These are phyloP conservation scores for Beroe ovata DNA, from an alignment of 37 sponge, comb jelly and placozoan species.

Conservation along the genomic window DNA sequence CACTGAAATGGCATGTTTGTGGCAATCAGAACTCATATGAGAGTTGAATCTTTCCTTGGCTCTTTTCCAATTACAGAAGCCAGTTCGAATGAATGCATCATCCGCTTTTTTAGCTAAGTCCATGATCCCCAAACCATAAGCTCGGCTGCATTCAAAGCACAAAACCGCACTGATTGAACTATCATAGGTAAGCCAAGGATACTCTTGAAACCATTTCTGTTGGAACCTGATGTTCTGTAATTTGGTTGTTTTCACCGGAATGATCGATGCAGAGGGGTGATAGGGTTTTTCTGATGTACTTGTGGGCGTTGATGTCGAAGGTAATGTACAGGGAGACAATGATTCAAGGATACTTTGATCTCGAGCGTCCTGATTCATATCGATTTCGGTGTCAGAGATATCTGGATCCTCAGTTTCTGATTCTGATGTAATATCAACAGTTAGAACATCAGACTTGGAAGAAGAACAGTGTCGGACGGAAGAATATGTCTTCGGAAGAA, in stretches of 20 bases:
- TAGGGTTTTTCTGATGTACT: background rate
- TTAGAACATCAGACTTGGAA: background rate
- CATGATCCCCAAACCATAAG: conserved; percentile 34
- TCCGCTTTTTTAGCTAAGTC: background rate
- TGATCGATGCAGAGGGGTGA: background rate
- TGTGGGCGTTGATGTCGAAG: background rate
- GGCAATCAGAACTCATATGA: conserved; percentile 9
- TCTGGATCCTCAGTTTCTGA: background rate
- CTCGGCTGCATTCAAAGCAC: conserved; percentile 68
- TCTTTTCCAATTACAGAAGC: conserved; percentile 68
- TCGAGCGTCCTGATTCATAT: background rate
- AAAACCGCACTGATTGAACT: conserved; percentile 66
- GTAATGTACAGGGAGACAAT: background rate
- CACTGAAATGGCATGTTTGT: conserved; percentile 3
- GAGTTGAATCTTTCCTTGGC: conserved; percentile 66
- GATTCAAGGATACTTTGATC: background rate
- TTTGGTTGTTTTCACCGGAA: background rate
- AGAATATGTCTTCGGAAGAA: background rate
- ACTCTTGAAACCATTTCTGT: conserved; percentile 69
- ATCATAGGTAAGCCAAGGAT: conserved; percentile 72
- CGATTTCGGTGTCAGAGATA: background rate
- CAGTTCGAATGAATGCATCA: conserved; percentile 51
- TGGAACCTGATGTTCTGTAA: conserved; percentile 63
- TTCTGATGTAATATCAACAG: background rate
- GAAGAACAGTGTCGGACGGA: too few relatives aligned